Conservation (phyloP, 2,888 invertebrate genomes). For the Nasonia oneida region DNA sequence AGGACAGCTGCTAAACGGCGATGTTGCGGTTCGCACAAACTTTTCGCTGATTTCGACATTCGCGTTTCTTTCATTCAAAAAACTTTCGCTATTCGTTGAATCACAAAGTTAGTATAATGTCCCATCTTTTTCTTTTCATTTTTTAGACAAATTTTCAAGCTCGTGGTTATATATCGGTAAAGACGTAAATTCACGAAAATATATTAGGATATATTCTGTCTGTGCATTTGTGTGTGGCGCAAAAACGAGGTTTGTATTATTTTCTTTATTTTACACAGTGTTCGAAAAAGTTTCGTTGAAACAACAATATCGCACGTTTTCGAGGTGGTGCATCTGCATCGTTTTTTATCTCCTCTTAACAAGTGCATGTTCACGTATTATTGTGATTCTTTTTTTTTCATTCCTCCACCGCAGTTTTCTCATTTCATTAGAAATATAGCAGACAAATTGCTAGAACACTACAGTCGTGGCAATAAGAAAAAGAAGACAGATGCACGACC, state of each 20-base stretch:
- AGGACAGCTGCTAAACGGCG: constrained; percentile 9
- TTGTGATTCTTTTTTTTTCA: constrained; percentile 31
- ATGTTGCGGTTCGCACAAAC: constrained; percentile 38
- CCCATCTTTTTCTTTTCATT: constrained; percentile 6
- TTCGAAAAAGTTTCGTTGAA: constrained; percentile 40
- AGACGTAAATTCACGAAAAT: constrained; percentile 50
- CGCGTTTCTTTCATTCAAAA: constrained; percentile 20
- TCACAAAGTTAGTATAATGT: neutral
- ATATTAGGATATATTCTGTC: constrained; percentile 43
- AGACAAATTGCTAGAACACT: constrained; percentile 42
- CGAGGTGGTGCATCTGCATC: constrained; percentile 52
- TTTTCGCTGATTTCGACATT: constrained; percentile 9
- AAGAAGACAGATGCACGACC: constrained; percentile 51
- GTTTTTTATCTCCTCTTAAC: constrained; percentile 32
- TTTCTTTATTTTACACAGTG: constrained; percentile 8
- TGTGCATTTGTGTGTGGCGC: constrained; percentile 13
- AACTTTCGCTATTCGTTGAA: constrained; percentile 35
- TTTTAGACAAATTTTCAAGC: constrained; percentile 51
- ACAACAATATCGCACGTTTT: constrained; percentile 44
- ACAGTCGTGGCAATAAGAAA: constrained; percentile 36
- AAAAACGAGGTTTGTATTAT: constrained; percentile 36
- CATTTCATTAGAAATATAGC: constrained; percentile 46
- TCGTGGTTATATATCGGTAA: constrained; percentile 35
- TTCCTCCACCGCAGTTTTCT: neutral
- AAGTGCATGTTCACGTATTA: constrained; percentile 44